Base-by-base conservation (phyloP, 2,113 vertebrate genomes). In the Pedionomus torquatus region DNA sequence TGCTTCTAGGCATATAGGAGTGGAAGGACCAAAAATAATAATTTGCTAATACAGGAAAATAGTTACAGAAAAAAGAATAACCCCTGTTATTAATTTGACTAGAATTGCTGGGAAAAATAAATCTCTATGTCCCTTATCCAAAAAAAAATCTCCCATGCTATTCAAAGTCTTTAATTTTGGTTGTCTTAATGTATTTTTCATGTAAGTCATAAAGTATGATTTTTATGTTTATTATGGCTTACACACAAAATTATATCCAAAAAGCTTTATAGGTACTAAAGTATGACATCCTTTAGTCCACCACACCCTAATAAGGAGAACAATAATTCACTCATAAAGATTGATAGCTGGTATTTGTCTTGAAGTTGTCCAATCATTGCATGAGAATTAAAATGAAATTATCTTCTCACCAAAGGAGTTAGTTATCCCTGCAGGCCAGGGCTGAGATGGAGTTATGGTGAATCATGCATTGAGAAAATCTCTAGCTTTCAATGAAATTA, bases 351-450 rank as follows among this genome's bases (percentile, higher is more conserved):
- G 90, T 90, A 97, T 95, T 97, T 95, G 84, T 96, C 68, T 97
- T 97, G 70, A 97, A 96, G 96, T 96, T 97, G 78, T 97, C 97
- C 96, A 97, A 84, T 97, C 94, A 97, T 91, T 97, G 97, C 97
- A 97, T 98, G 98, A 98, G 98, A 98, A 98, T 98, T 98, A 98
- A 98, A 98, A 98, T 98, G 97, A 98, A 98, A 98, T 98, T 98
- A 98, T 97, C 97, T 98, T 98, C 98, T 98, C 98, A 98, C 95
- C 97, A 94, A 95, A 96, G 79, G 84, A 97, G 79, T 96, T 96
- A 97, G 96, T 94, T 84, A 97, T 77, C 91, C 96, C 97, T 95
- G 63, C 61, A 0, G 97, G 98, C 97, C 96, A 97, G 92, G 79
- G 97, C 93, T 96, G 95, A 98, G 96, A 72, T 76, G 74, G 84